A percentile compares a stretch with the other conserved stretches of the same genome.
Evolutionary conservation across 2,888 invertebrate species (phyloP).

Genomic region (Lamellibrachia satsuma): DNA sequence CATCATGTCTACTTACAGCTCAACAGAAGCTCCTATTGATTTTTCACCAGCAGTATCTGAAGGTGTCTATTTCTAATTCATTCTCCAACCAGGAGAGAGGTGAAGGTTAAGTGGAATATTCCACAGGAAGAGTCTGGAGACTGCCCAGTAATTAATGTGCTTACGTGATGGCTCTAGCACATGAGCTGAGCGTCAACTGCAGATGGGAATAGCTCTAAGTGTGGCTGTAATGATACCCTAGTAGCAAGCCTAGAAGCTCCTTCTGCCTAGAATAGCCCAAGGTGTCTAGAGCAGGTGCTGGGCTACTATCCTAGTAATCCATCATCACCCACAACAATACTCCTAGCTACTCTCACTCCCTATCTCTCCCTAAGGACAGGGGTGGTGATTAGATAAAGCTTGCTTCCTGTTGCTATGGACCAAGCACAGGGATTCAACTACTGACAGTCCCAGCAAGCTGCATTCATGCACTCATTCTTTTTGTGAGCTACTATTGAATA

Average conservation of each 20-base stretch:
- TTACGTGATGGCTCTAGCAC: not conserved
- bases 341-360: not conserved
- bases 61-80: not conserved
- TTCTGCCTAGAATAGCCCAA: not conserved
- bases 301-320: not conserved
- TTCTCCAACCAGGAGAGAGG: not conserved
- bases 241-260: not conserved
- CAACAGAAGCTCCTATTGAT: not conserved
- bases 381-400: not conserved
- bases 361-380: not conserved
- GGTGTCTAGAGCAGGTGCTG: not conserved
- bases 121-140: not conserved
- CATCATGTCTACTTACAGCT: not conserved
- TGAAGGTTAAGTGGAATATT: constrained; percentile 17
- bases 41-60: not conserved
- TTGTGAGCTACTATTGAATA: not conserved
- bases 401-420: not conserved
- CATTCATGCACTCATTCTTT: not conserved
- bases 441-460: not conserved
- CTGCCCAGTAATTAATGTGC: not conserved
- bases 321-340: not conserved
- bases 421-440: not conserved
- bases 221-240: not conserved
- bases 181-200: not conserved
- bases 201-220: not conserved